These are phyloP conservation scores for Syrmaticus mikado DNA, from an alignment of 2,113 vertebrate genomes.

Conservation along the genomic window DNA sequence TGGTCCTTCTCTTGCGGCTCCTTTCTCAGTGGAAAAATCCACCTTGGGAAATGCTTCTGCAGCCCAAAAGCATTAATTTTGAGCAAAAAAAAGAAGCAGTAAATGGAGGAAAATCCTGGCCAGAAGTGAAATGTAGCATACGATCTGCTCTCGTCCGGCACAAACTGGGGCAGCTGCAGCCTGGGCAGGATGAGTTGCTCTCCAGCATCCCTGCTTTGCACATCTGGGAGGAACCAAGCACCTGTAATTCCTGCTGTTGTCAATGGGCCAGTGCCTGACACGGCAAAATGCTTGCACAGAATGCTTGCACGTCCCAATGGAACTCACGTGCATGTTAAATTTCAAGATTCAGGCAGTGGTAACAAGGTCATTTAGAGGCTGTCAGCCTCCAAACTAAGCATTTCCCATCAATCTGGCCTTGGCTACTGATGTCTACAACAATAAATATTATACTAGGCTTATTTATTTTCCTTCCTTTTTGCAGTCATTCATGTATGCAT, in stretches of 20 bases:
- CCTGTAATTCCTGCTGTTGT: conserved; percentile 57
- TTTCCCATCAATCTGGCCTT: conserved; percentile 26
- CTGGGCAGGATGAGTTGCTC: background rate
- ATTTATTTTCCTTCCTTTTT: conserved; percentile 23
- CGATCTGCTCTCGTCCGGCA: background rate
- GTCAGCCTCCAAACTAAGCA: conserved; percentile 29
- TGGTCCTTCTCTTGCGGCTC: conserved; percentile 46
- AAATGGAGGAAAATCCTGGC: conserved; percentile 38
- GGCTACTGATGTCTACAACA: conserved; percentile 19
- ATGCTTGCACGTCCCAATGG: background rate
- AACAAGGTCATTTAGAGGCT: conserved; percentile 47
- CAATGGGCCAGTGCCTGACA: conserved; percentile 16
- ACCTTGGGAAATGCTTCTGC: conserved; percentile 43
- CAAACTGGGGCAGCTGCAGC: conserved; percentile 27
- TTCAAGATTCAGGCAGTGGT: background rate
- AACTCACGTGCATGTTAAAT: background rate
- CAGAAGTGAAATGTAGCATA: conserved; percentile 62
- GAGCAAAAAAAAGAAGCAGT: background rate
- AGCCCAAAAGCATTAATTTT: conserved; percentile 32
- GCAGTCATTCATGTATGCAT: background rate
- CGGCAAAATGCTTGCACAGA: background rate
- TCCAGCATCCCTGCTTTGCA: background rate
- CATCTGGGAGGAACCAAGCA: conserved; percentile 34
- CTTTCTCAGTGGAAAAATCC: conserved; percentile 59
- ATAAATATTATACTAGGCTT: conserved; percentile 45